Base-by-base conservation (phyloP, 1,140 invertebrate genomes). In the Psix sp. region DNA sequence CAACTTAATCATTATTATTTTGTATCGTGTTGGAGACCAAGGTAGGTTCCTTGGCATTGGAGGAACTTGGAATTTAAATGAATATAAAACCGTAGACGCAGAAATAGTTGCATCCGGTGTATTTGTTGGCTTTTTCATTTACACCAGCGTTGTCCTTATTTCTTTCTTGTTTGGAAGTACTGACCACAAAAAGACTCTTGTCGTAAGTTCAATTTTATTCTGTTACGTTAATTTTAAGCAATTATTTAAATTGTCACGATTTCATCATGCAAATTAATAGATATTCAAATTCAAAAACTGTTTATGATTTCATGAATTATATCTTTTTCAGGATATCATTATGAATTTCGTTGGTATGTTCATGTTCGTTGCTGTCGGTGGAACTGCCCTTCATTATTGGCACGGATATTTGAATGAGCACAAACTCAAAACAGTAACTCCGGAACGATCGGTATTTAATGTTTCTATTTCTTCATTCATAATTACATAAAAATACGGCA, bases 1-100 rank as follows among this genome's bases (percentile, higher is more conserved):
- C 35, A 95, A 95, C 82, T 86, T 95, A 45, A 92, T 95, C 9
- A 92, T 95, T 49, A 78, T 95, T 17, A 91, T 95, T 35, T 86
- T 95, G 0, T 95, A 96, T 83, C 90, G 94, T 67, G 92, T 91
- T 31, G 94, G 94, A n/a, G 92, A 92, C 80, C 89, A 91, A 36
- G 94, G 94, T 1, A 90, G 92, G 75, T 95, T 96, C 80, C 87
- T 96, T 31, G 94, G 94, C 17, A 92, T 95, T 11, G 94, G 94
- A 29, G 94, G 94, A 20, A 94, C 93, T 5, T 95, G 94, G 94
- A 95, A 96, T 84, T 84, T 95, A n/a, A 93, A 94, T 77, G 94
- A 95, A 83, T 93, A 94, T 77, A 95, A 95, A 85, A 94, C 92
- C 82, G 91, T 93, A 0, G 94, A 95, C 79, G 92, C 92, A 16